Evolutionary conservation across 2,113 vertebrate species (phyloP).

Genomic region (Antennarius striatus): DNA sequence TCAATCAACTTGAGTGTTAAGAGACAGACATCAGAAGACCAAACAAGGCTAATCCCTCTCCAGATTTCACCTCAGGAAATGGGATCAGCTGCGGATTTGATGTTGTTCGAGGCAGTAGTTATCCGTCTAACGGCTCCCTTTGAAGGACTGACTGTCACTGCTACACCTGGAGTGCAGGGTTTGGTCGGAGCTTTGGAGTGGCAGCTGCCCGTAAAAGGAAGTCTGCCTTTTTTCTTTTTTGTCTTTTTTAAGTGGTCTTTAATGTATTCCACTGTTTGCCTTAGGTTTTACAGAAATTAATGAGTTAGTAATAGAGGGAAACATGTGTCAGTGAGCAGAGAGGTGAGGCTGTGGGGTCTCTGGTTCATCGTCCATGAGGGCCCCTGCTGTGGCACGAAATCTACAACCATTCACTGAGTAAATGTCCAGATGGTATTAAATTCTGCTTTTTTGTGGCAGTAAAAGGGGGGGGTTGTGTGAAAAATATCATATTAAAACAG

Average conservation of each 20-base stretch:
- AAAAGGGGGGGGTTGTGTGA: too few species aligned
- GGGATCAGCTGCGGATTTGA: constrained; percentile 65
- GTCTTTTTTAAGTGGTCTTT: constrained; percentile 28
- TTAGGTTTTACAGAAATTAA: constrained; percentile 35
- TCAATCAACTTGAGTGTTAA: constrained; percentile 48
- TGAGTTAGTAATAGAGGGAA: constrained; percentile 11
- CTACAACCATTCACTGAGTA: constrained; percentile 11
- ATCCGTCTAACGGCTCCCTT: constrained; percentile 58
- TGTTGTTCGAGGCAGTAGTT: constrained; percentile 60
- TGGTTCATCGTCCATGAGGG: constrained; percentile 3
- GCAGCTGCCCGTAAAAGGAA: constrained; percentile 52
- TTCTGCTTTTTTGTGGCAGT: background rate
- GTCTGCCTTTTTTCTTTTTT: constrained; percentile 4
- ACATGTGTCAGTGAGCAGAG: background rate
- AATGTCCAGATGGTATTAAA: constrained; percentile 8
- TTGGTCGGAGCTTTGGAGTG: constrained; percentile 25
- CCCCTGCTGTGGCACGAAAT: constrained; percentile 12
- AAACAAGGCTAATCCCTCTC: constrained; percentile 63
- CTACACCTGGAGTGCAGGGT: constrained; percentile 53
- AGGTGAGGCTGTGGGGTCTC: constrained; percentile 6
- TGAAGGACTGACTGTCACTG: constrained; percentile 61
- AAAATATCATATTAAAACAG: too few species aligned
- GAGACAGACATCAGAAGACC: constrained; percentile 50
- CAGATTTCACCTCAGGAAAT: constrained; percentile 68
- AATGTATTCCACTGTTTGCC: constrained; percentile 29